These are phyloP conservation scores for Melanostigma gelatinosum DNA, from an alignment of 2,113 vertebrate species.

Conservation along the genomic window DNA sequence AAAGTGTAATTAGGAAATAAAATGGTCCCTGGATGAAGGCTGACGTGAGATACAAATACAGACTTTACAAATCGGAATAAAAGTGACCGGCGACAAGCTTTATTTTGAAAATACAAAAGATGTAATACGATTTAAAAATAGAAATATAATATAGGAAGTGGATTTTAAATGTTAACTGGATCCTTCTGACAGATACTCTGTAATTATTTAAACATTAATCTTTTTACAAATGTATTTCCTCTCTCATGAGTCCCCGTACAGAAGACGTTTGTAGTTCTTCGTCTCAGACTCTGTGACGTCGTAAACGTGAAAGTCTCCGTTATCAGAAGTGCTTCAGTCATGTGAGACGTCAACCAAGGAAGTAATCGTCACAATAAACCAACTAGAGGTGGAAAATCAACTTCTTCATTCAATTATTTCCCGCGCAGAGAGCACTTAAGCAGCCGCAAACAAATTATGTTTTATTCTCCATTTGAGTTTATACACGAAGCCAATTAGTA, in stretches of 20 bases:
- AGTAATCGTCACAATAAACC: slow-evolving; percentile 17
- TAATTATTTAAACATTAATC: too few relatives aligned
- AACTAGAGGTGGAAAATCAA: slow-evolving; percentile 20
- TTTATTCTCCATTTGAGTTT: slow-evolving; percentile 49
- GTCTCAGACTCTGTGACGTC: not conserved
- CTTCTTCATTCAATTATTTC: slow-evolving; percentile 10
- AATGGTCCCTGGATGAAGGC: not conserved
- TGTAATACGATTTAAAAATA: too few relatives aligned
- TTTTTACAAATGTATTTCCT: too few relatives aligned
- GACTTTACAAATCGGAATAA: not conserved
- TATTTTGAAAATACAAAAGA: too few relatives aligned
- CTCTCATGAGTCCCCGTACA: too few relatives aligned
- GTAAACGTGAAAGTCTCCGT: not conserved
- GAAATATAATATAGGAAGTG: too few relatives aligned
- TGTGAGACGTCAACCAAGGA: not conserved
- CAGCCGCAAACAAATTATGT: slow-evolving; percentile 23
- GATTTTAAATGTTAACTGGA: too few relatives aligned
- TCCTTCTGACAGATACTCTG: not conserved
- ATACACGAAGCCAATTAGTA: slow-evolving; percentile 52
- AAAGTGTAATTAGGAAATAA: not conserved
- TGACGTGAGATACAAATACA: too few relatives aligned
- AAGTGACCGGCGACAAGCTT: too few relatives aligned
- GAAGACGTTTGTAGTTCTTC: not conserved
- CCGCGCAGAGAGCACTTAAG: slow-evolving; percentile 13
- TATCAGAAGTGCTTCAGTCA: not conserved